Base-by-base conservation (phyloP, 2,888 invertebrate species). In the Acleris literana region DNA sequence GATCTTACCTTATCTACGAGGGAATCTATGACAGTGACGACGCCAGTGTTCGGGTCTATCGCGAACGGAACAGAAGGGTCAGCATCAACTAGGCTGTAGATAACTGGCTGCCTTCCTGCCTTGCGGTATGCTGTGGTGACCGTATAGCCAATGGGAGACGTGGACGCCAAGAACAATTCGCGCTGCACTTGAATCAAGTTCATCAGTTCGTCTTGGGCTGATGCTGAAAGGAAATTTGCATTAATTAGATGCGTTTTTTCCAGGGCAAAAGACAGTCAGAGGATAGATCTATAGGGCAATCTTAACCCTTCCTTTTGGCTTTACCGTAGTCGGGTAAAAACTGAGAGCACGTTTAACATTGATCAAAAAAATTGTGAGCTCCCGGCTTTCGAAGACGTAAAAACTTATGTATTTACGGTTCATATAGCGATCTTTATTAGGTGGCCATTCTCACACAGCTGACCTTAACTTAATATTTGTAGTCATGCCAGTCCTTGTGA, bases 21-120 rank as follows among this genome's bases (percentile, higher is more conserved):
- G 0, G 96, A 95, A 78, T 97, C 95, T 77, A 97, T 97, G 57
- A 97, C 94, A 75, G 94, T 95, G 60, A 97, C 96, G 5, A 95
- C 94, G 39, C 97, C 97, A 0, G 95, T 96, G 4, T 89, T 87
- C 46, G 94, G 94, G 84, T 97, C 94, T 69, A 98, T 97, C 53
- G 93, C 87, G 82, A 97, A 97, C 1, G 97, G 97, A 22, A 96
- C 90, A 5, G 94, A 93, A 0, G 90, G 86, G 0, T 89, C 91
- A 1, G 80, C 80, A 0, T 94, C 94, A 81, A 97, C 96, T 69
- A 97, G 82, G 0, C 95, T 96, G 76, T 94, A 97, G 57, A 91
- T 93, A 44, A 97, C 89, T 11, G 90, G 88, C 77, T 94, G 94
- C 20, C 93, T 93, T 73, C 96, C 95, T 1, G 95, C 94, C 55